Percentiles rank a stretch among this genome's conserved stretches.
phyloP scores from a whole-genome alignment of 2,888 invertebrate species.

The Rhagium mordax region DNA sequence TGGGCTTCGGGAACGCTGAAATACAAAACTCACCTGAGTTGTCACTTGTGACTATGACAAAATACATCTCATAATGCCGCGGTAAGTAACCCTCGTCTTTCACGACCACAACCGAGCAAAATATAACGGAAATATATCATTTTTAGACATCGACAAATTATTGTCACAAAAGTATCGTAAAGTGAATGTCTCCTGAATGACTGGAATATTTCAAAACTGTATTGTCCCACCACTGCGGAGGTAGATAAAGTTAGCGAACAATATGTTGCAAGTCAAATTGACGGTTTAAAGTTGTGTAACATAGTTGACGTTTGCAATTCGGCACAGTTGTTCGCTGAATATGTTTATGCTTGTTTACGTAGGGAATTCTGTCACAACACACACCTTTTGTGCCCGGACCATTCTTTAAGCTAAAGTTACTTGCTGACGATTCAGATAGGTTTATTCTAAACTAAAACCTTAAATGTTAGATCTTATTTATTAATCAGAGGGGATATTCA shows the following conservation, averaged over 20 bases:
- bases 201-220: slow-evolving; percentile 6
- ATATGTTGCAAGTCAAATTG: not conserved
- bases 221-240: not conserved
- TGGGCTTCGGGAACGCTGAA: not conserved
- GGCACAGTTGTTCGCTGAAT: not conserved
- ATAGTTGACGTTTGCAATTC: not conserved
- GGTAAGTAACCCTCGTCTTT: slow-evolving; percentile 20
- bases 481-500: too few species aligned
- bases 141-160: slow-evolving; percentile 23
- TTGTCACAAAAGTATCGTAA: slow-evolving; percentile 19
- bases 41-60: slow-evolving; percentile 20
- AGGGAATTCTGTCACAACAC: too few species aligned
- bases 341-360: not conserved
- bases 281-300: not conserved
- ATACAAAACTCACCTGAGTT: slow-evolving; percentile 24
- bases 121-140: slow-evolving; percentile 21
- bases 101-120: slow-evolving; percentile 19
- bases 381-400: too few species aligned
- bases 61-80: slow-evolving; percentile 10
- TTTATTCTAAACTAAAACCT: too few species aligned
- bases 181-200: slow-evolving; percentile 12
- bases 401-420: too few species aligned
- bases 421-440: too few species aligned
- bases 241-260: not conserved
- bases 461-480: too few species aligned